phyloP scores from a whole-genome alignment of 1,140 invertebrate species.

The Drosophila ambigua region DNA sequence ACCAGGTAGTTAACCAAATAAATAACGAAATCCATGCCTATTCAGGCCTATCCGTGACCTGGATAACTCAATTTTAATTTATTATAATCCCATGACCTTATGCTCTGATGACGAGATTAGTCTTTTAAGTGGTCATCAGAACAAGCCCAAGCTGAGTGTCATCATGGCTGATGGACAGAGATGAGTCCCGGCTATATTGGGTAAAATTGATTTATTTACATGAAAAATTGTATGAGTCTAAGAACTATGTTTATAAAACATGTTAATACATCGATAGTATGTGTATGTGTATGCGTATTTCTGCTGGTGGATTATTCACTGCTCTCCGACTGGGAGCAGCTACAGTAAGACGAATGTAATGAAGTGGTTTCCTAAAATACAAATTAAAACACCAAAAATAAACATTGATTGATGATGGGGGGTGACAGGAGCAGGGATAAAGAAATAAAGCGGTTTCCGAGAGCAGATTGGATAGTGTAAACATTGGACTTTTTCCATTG shows the following conservation, averaged over 20 bases:
- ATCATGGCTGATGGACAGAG: background rate
- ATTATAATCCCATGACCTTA: too few relatives aligned
- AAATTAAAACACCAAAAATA: slow-evolving; percentile 28
- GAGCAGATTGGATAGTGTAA: slow-evolving; percentile 6
- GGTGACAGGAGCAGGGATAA: too few relatives aligned
- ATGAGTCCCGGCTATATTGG: background rate
- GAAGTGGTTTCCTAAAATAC: slow-evolving; percentile 45
- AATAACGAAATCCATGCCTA: too few relatives aligned
- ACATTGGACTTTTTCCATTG: background rate
- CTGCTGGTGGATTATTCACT: slow-evolving; percentile 51
- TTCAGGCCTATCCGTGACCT: too few relatives aligned
- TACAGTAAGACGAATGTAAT: slow-evolving; percentile 64
- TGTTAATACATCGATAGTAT: slow-evolving; percentile 44
- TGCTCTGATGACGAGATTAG: too few relatives aligned
- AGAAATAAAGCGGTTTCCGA: background rate
- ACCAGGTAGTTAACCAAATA: too few relatives aligned
- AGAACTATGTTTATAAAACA: slow-evolving; percentile 65
- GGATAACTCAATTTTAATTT: too few relatives aligned
- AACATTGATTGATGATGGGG: slow-evolving; percentile 8
- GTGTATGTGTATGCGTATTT: slow-evolving; percentile 24
- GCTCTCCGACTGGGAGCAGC: slow-evolving; percentile 42
- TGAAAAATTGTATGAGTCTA: slow-evolving; percentile 50
- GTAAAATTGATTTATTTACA: slow-evolving; percentile 72
- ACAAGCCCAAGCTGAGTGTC: too few relatives aligned
- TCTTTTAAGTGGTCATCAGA: too few relatives aligned